Evolutionary conservation across 1,140 invertebrate genomes (phyloP).

Genomic region (Drosophila nigrodunni): DNA sequence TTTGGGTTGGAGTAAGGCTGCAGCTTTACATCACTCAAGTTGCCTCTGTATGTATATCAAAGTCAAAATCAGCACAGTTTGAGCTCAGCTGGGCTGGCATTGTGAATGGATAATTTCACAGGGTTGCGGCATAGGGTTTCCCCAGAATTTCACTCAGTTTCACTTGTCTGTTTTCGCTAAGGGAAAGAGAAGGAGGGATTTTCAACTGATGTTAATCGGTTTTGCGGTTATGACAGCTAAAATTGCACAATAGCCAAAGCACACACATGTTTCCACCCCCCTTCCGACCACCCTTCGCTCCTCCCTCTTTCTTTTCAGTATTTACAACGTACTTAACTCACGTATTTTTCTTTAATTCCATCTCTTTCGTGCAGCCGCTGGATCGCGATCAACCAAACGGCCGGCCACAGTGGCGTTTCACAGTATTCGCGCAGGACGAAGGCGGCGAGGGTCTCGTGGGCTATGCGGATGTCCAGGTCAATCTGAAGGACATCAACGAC

Average conservation of each 20-base stretch:
- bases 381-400: constrained; percentile 99
- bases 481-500: constrained; percentile 99
- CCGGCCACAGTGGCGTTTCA: constrained; percentile 98
- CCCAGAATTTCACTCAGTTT: constrained; percentile 31
- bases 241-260: constrained; percentile 61
- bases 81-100: constrained; percentile 35
- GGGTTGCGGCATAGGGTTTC: constrained; percentile 28
- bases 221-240: constrained; percentile 81
- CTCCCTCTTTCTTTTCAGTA: neutral
- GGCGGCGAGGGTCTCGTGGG: constrained; percentile 97
- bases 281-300: neutral
- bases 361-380: constrained; percentile 88
- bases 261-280: neutral
- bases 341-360: constrained; percentile 25
- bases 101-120: constrained; percentile 69
- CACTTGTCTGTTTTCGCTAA: constrained; percentile 24
- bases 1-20: neutral
- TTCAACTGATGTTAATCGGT: constrained; percentile 73
- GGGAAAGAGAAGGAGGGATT: constrained; percentile 16
- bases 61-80: constrained; percentile 74
- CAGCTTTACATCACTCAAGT: constrained; percentile 67
- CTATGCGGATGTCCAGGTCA: constrained; percentile 99
- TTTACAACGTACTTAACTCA: constrained; percentile 35
- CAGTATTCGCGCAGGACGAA: constrained; percentile 98
- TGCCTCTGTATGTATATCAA: constrained; percentile 75